Conservation (phyloP, 2,113 vertebrate genomes). For the Apaloderma vittatum region DNA sequence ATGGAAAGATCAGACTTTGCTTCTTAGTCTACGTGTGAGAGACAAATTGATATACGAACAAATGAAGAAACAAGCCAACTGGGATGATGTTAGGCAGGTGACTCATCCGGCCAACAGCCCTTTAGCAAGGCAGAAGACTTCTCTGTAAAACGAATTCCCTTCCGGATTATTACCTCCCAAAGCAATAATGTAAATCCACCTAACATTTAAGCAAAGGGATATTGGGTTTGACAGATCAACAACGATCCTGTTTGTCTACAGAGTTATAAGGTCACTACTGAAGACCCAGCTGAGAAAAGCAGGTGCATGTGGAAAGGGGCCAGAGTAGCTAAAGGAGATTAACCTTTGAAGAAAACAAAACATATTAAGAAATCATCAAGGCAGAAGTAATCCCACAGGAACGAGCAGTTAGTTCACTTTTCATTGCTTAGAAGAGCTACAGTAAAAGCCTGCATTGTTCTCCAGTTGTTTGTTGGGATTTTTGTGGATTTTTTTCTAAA, state of each 20-base stretch:
- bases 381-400: slow-evolving; percentile 5
- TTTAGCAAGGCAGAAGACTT: slow-evolving; percentile 54
- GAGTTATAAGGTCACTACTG: slow-evolving; percentile 76
- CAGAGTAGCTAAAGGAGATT: slow-evolving; percentile 22
- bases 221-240: slow-evolving; percentile 71
- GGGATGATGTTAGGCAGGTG: slow-evolving; percentile 5
- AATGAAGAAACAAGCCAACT: slow-evolving; percentile 15
- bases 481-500: neutral
- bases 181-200: slow-evolving; percentile 78
- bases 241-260: slow-evolving; percentile 65
- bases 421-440: neutral
- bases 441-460: neutral
- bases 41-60: neutral
- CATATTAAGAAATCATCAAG: slow-evolving; percentile 50
- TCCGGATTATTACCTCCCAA: slow-evolving; percentile 67
- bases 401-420: slow-evolving; percentile 5
- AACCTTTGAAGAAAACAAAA: slow-evolving; percentile 65
- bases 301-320: neutral
- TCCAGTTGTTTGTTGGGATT: neutral
- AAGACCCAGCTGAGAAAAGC: slow-evolving; percentile 42
- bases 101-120: slow-evolving; percentile 24
- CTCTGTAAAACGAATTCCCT: slow-evolving; percentile 64
- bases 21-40: neutral
- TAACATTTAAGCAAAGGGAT: slow-evolving; percentile 80
- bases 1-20: neutral